phyloP scores from a whole-genome alignment of 2,888 invertebrate species.

The Urechis unicinctus region DNA sequence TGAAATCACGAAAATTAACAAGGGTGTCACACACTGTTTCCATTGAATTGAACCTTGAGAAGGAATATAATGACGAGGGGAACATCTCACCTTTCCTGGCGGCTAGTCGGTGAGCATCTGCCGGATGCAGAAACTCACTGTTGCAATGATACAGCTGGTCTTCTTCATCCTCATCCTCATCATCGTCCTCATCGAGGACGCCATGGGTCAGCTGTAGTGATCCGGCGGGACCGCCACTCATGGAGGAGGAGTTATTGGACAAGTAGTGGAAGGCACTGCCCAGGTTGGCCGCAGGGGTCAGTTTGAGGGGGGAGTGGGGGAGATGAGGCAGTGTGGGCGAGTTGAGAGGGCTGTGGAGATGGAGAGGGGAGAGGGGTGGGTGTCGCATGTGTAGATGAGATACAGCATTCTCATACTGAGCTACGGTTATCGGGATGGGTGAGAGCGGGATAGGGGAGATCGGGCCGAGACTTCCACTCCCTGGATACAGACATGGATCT shows the following conservation, averaged over 20 bases:
- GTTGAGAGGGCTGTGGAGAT: neutral
- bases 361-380: neutral
- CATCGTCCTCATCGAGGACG: too few relatives aligned
- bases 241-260: too few relatives aligned
- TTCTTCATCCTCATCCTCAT: neutral
- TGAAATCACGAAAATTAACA: neutral
- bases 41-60: too few relatives aligned
- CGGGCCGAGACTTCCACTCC: neutral
- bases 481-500: neutral
- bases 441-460: neutral
- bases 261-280: too few relatives aligned
- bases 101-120: neutral
- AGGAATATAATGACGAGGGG: too few relatives aligned
- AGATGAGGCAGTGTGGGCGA: too few relatives aligned
- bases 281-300: too few relatives aligned
- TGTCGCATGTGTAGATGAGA: neutral
- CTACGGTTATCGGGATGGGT: neutral
- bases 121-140: neutral
- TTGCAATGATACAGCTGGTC: neutral
- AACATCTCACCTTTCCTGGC: neutral
- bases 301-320: too few relatives aligned
- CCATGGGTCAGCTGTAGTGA: too few relatives aligned
- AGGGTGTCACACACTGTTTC: too few relatives aligned
- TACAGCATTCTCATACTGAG: neutral
- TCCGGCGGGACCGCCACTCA: too few relatives aligned